Conservation (phyloP, 1,140 invertebrate genomes). For the Drosophila quadrilineata region DNA sequence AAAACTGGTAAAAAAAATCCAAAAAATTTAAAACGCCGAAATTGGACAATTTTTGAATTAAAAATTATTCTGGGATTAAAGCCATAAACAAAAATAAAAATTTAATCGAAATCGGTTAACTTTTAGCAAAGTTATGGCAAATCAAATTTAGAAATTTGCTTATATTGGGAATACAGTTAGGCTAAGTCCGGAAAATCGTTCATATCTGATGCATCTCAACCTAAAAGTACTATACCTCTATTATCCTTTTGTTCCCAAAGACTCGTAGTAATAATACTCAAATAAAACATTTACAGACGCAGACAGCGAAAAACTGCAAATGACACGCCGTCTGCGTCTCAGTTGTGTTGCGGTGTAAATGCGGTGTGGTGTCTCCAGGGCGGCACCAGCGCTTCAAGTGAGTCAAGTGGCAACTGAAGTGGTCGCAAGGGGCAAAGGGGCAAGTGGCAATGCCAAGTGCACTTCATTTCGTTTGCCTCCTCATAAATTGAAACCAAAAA, state of each 20-base stretch:
- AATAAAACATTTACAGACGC: conserved; percentile 77
- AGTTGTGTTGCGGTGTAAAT: conserved; percentile 14
- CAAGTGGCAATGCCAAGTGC: conserved; percentile 56
- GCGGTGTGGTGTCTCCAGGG: conserved; percentile 22
- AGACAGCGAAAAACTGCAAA: conserved; percentile 72
- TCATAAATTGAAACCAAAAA: conserved; percentile 75
- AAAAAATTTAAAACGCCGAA: too few species aligned
- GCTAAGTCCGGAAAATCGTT: too few species aligned
- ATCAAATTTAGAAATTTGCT: too few species aligned
- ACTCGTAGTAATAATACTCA: conserved; percentile 76
- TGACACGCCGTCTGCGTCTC: conserved; percentile 54
- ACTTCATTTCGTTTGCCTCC: conserved; percentile 69
- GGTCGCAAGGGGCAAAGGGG: neutral
- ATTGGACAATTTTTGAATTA: too few species aligned
- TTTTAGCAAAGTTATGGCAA: too few species aligned
- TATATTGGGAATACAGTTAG: too few species aligned
- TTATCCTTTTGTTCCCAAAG: conserved; percentile 39
- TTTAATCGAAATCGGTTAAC: too few species aligned
- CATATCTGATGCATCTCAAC: too few species aligned
- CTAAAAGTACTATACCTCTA: neutral
- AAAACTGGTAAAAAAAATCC: too few species aligned
- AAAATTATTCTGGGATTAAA: too few species aligned
- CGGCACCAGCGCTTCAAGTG: conserved; percentile 53
- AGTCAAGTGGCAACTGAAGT: conserved; percentile 38
- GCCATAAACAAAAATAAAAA: too few species aligned